A percentile compares a stretch with the other conserved stretches of the same genome.
Evolutionary conservation across 1,140 invertebrate genomes (phyloP).

Genomic region (Trinorchestia longiramus): DNA sequence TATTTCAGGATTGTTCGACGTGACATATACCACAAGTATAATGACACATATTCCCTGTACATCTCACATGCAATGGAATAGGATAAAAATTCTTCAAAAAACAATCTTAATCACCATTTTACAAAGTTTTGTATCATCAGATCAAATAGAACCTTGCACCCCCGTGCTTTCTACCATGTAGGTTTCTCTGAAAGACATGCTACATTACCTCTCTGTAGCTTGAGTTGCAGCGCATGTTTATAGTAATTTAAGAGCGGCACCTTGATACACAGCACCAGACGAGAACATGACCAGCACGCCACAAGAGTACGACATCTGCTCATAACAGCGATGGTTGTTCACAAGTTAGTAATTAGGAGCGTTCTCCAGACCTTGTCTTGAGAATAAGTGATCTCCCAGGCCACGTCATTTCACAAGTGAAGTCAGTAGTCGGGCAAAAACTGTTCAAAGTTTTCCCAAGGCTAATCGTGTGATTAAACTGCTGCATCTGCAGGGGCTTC

Average conservation of each 20-base stretch:
- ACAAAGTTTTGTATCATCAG: neutral
- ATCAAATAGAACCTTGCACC: neutral
- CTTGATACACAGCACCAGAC: neutral
- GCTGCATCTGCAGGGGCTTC: neutral
- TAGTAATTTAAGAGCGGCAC: neutral
- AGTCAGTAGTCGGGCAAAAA: neutral
- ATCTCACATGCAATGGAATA: neutral
- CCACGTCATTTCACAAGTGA: neutral
- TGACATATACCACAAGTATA: no score
- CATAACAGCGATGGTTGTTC: neutral
- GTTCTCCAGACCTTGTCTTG: neutral
- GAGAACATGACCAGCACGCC: neutral
- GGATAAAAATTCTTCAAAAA: neutral
- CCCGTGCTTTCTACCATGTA: neutral
- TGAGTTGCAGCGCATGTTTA: neutral
- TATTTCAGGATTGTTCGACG: no score
- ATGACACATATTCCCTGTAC: neutral
- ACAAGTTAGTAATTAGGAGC: neutral
- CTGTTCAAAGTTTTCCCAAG: neutral
- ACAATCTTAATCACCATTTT: neutral
- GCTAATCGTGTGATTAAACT: neutral
- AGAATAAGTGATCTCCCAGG: neutral
- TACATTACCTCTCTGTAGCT: neutral
- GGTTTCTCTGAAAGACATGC: neutral
- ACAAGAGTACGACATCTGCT: neutral